Conservation (phyloP, 1,140 invertebrate genomes). For the honey bee (Apis mellifera) region Amel_HAv3.1 CM009945.2:7094501-7095000, state of each 20-base stretch:
- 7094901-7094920: not conserved
- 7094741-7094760: not conserved
- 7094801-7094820: not conserved
- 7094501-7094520: conserved; percentile 69
- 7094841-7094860: conserved; percentile 27
- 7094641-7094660: conserved; percentile 25
- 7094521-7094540: conserved; percentile 67
- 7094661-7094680: not conserved
- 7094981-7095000: no score
- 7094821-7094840: not conserved
- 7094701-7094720: not conserved
- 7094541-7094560: conserved; percentile 64
- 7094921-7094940: conserved; percentile 45
- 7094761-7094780: not conserved
- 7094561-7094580: conserved; percentile 54
- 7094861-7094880: no score
- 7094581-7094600: conserved; percentile 53
- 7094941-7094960: no score
- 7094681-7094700: not conserved
- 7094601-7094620: conserved; percentile 61
- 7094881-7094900: conserved; percentile 3
- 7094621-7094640: conserved; percentile 35
- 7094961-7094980: no score
- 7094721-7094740: not conserved
- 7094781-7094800: no score